Evolutionary conservation across 2,113 vertebrate species (phyloP), one percentile per base, ranked within the genome.

Genomic region (Trematocara marginatum): DNA sequence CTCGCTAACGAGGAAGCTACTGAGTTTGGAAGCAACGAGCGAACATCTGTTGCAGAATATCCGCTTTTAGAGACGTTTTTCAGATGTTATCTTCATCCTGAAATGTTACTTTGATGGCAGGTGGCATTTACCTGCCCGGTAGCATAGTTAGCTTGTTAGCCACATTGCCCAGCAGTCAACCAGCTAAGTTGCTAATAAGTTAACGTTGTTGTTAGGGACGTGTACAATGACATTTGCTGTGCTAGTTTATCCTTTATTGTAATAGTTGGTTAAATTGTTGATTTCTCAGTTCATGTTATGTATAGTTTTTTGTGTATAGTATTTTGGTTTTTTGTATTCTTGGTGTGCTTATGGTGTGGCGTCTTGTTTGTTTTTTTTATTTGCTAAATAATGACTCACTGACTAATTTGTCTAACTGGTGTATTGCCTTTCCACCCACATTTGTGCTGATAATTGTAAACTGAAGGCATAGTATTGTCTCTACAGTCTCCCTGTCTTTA

Each of bases 41-140:
- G 45, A 83, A 49, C 88, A 91, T 89, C 90, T 92, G 90, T 92
- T 93, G 85, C 89, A 71, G 34, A 45, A 9, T 64, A 3, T 80
- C n/a, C 3, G 3, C 51, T 81, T 82, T 84, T 15, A 20, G n/a
- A 23, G 5, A 10, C 49, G 10, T 49, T 4, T 59, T 54, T 45
- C 31, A 34, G 34, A 4, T 15, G 34, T 40, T 42, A 7, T 35
- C 4, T 79, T 79, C 31, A 61, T 20, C 38, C 3, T 38, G 38
- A 20, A 15, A 18, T 54, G 35, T 56, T 54, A 78, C 84, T 56
- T 54, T 34, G 10, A n/a, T 34, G 3, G 6, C 11, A 81, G 54
- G 45, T 20, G 79, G n/a, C 40, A 49, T 38, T 20, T 56, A 87
- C 84, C 29, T 78, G 79, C 35, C 52, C 1, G 7, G 13, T 29